Evolutionary conservation across 2,113 vertebrate genomes (phyloP).

Genomic region (Eleginops maclovinus): DNA sequence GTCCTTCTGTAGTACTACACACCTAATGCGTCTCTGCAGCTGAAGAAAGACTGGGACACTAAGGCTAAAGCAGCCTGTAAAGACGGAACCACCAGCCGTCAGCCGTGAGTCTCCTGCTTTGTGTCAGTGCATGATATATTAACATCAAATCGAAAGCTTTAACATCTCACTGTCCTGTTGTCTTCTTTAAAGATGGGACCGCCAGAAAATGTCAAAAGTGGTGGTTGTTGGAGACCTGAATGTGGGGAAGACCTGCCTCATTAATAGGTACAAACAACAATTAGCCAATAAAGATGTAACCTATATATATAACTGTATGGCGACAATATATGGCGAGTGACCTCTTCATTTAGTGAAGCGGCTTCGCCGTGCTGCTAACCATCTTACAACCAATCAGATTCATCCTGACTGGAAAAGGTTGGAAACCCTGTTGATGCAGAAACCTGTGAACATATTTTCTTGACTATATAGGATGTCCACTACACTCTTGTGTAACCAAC

Average conservation of each 20-base stretch:
- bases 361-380: too few species aligned
- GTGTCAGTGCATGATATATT: neutral
- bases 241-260: conserved; percentile 94
- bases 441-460: too few species aligned
- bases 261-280: conserved; percentile 86
- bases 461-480: too few species aligned
- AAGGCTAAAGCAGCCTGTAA: conserved; percentile 83
- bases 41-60: conserved; percentile 86
- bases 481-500: neutral
- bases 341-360: neutral
- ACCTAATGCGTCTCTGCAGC: conserved; percentile 86
- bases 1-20: conserved; percentile 86
- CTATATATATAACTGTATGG: too few species aligned
- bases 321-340: neutral
- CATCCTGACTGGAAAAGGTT: too few species aligned
- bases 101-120: conserved; percentile 82
- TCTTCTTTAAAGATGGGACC: conserved; percentile 72
- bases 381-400: too few species aligned
- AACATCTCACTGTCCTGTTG: neutral
- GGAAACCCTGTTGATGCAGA: too few species aligned
- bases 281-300: neutral
- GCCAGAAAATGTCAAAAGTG: conserved; percentile 91
- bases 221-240: conserved; percentile 92
- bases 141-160: neutral
- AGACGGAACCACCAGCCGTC: conserved; percentile 71